These are phyloP conservation scores for Pseudomyrmex pallidus DNA, from an alignment of 1,140 invertebrate species.

Conservation along the genomic window DNA sequence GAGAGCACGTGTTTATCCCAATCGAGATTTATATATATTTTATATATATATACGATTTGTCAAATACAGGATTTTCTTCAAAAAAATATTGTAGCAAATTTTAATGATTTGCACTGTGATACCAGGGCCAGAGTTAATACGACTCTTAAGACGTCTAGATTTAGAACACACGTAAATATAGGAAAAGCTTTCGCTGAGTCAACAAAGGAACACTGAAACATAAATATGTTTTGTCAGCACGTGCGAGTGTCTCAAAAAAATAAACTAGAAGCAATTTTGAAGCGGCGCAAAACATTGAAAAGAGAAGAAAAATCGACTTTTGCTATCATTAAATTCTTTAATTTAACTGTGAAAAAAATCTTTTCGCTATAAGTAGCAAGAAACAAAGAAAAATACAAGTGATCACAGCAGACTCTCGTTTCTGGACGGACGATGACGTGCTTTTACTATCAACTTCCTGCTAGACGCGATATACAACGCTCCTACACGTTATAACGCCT, in stretches of 20 bases:
- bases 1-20: not conserved
- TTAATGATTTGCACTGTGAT: too few relatives aligned
- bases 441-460: constrained; percentile 73
- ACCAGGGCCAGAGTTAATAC: too few relatives aligned
- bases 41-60: not conserved
- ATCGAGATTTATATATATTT: not conserved
- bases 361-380: not conserved
- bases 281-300: too few relatives aligned
- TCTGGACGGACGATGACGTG: constrained; percentile 68
- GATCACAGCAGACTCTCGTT: constrained; percentile 14
- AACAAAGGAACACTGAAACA: not conserved
- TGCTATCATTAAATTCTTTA: too few relatives aligned
- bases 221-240: too few relatives aligned
- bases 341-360: not conserved
- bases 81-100: not conserved
- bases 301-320: too few relatives aligned
- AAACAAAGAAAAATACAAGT: not conserved
- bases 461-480: constrained; percentile 69
- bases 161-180: too few relatives aligned
- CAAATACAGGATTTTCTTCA: not conserved
- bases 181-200: too few relatives aligned
- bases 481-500: constrained; percentile 64
- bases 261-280: too few relatives aligned
- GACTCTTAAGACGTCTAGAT: not conserved
- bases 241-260: too few relatives aligned